Evolutionary conservation across 1,140 invertebrate species (phyloP).

Genomic region (Diplogasteroides magnus): DNA sequence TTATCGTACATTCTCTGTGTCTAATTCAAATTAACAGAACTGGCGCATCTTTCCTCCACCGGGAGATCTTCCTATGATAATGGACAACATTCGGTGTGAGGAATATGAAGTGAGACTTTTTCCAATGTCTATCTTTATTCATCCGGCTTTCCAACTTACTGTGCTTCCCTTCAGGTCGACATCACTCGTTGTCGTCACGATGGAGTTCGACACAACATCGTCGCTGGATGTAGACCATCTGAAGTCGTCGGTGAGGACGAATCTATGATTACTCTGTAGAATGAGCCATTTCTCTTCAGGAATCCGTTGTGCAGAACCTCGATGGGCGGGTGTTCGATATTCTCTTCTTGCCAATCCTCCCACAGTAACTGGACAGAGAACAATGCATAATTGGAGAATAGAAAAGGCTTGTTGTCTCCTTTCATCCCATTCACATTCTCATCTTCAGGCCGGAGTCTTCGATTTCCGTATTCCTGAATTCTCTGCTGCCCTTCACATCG

Average conservation of each 20-base stretch:
- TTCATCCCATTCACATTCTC: neutral
- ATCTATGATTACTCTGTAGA: slow-evolving; percentile 1
- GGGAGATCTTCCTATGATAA: slow-evolving; percentile 49
- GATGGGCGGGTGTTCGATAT: slow-evolving; percentile 84
- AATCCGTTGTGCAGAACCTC: slow-evolving; percentile 72
- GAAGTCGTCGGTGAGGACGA: slow-evolving; percentile 44
- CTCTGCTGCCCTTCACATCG: slow-evolving; percentile 79
- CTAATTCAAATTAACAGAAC: slow-evolving; percentile 52
- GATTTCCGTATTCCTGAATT: slow-evolving; percentile 85
- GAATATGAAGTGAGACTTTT: slow-evolving; percentile 66
- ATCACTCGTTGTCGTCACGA: slow-evolving; percentile 77
- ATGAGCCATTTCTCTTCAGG: slow-evolving; percentile 19
- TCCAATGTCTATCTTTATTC: too few relatives aligned
- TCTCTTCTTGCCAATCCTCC: slow-evolving; percentile 78
- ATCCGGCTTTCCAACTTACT: neutral
- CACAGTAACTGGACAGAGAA: slow-evolving; percentile 72
- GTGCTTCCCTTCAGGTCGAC: slow-evolving; percentile 63
- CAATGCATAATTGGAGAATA: slow-evolving; percentile 79
- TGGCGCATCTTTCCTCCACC: slow-evolving; percentile 36
- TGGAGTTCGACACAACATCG: slow-evolving; percentile 60
- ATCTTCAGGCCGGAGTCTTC: slow-evolving; percentile 68
- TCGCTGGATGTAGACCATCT: slow-evolving; percentile 38
- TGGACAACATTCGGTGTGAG: slow-evolving; percentile 79
- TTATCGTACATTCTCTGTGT: neutral
- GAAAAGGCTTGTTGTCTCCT: slow-evolving; percentile 62